Evolutionary conservation across 2,113 vertebrate genomes (phyloP).

Genomic region (Oncorhynchus mykiss): DNA sequence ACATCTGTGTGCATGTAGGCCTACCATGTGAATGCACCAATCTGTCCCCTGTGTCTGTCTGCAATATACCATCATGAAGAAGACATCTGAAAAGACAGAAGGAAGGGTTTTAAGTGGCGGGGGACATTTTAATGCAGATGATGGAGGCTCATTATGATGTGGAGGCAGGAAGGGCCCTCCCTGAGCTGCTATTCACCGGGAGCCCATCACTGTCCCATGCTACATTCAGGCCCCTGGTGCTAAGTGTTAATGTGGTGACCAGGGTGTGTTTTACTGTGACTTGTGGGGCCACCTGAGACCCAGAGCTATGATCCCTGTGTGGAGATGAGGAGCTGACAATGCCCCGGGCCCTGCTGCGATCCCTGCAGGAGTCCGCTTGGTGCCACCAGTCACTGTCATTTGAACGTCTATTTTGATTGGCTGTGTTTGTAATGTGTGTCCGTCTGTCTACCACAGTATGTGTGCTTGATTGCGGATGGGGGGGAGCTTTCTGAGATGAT

Average conservation of each 20-base stretch:
- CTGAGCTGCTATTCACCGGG: constrained; percentile 11
- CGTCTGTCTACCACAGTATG: too few species aligned
- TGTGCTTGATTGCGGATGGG: too few species aligned
- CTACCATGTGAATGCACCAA: not conserved
- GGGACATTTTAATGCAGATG: constrained; percentile 32
- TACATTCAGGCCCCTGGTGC: not conserved
- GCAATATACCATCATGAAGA: constrained; percentile 41
- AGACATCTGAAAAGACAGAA: constrained; percentile 32
- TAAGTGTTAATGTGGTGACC: constrained; percentile 8
- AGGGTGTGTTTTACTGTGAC: constrained; percentile 9
- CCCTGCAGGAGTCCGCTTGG: too few species aligned
- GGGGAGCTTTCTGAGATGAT: too few species aligned
- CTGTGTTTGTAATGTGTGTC: too few species aligned
- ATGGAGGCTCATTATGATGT: constrained; percentile 47
- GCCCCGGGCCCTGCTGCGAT: not conserved
- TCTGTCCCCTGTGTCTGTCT: constrained; percentile 23
- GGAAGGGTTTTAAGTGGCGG: constrained; percentile 10
- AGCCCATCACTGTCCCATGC: not conserved
- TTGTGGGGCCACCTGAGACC: constrained; percentile 4
- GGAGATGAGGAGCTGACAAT: not conserved
- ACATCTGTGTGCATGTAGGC: too few species aligned
- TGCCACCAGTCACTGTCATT: too few species aligned
- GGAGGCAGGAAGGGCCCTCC: constrained; percentile 8
- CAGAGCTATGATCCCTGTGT: not conserved
- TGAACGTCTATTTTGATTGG: too few species aligned